phyloP scores from a whole-genome alignment of 2,888 invertebrate species.

The Amblyteles armatorius region DNA sequence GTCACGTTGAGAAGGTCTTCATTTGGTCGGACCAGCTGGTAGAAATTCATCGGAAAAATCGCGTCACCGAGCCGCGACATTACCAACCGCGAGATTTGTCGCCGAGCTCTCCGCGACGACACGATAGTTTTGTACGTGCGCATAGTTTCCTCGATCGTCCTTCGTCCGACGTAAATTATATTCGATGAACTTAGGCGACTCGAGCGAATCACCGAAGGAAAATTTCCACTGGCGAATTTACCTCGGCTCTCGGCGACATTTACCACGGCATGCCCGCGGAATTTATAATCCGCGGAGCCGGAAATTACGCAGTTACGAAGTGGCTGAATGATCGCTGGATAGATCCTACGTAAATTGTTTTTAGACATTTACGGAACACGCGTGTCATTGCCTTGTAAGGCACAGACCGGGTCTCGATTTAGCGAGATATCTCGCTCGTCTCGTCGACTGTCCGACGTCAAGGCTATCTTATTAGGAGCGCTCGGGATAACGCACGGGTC shows the following conservation, averaged over 20 bases:
- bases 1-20: neutral
- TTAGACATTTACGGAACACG: slow-evolving; percentile 64
- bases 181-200: slow-evolving; percentile 3
- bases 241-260: neutral
- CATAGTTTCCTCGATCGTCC: slow-evolving; percentile 7
- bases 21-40: slow-evolving; percentile 20
- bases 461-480: slow-evolving; percentile 12
- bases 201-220: slow-evolving; percentile 17
- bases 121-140: neutral
- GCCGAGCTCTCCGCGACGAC: neutral
- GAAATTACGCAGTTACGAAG: slow-evolving; percentile 57
- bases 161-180: neutral
- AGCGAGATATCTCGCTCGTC: slow-evolving; percentile 30
- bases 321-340: slow-evolving; percentile 32
- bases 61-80: neutral
- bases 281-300: slow-evolving; percentile 54
- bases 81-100: slow-evolving; percentile 4
- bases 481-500: slow-evolving; percentile 4
- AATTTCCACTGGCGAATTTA: slow-evolving; percentile 20
- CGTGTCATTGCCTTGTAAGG: slow-evolving; percentile 49
- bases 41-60: slow-evolving; percentile 5
- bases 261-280: slow-evolving; percentile 10
- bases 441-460: slow-evolving; percentile 4
- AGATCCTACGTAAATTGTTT: slow-evolving; percentile 66
- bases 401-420: slow-evolving; percentile 50